phyloP scores from a whole-genome alignment of 2,888 invertebrate species.

The Nomada fabriciana region DNA sequence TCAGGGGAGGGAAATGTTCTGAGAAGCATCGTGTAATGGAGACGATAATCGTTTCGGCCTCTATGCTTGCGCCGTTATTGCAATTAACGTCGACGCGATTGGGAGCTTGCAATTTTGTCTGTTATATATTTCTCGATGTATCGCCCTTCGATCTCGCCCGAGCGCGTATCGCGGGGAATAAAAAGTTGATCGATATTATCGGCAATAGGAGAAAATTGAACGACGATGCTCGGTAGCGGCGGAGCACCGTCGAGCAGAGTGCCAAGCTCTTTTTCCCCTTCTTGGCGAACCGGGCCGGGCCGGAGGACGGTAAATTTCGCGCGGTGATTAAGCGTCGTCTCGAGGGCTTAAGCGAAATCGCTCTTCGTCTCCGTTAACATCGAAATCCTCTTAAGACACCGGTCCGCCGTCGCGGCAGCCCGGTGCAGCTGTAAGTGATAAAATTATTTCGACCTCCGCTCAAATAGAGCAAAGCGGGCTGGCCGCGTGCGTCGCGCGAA shows the following conservation, averaged over 20 bases:
- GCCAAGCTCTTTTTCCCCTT: slow-evolving; percentile 44
- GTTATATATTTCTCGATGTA: background rate
- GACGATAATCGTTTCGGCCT: slow-evolving; percentile 32
- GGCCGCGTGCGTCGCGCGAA: slow-evolving; percentile 16
- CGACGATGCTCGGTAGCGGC: background rate
- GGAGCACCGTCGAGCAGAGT: slow-evolving; percentile 12
- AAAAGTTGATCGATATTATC: slow-evolving; percentile 25
- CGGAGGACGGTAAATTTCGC: slow-evolving; percentile 71
- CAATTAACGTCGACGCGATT: background rate
- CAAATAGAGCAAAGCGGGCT: slow-evolving; percentile 66
- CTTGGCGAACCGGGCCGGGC: slow-evolving; percentile 23
- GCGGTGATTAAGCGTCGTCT: slow-evolving; percentile 72
- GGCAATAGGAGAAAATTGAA: background rate
- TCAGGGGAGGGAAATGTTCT: background rate
- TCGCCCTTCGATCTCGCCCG: too few relatives aligned
- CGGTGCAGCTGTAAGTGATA: slow-evolving; percentile 73
- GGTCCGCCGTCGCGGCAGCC: slow-evolving; percentile 48
- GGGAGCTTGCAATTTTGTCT: too few relatives aligned
- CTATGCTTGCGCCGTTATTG: background rate
- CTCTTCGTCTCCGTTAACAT: slow-evolving; percentile 73
- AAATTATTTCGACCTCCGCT: slow-evolving; percentile 73
- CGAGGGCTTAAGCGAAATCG: slow-evolving; percentile 72
- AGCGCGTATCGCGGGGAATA: background rate
- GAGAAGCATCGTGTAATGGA: slow-evolving; percentile 11
- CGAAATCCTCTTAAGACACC: slow-evolving; percentile 72